Base-by-base conservation (phyloP, 2,113 vertebrate species). In the Chionis minor region DNA sequence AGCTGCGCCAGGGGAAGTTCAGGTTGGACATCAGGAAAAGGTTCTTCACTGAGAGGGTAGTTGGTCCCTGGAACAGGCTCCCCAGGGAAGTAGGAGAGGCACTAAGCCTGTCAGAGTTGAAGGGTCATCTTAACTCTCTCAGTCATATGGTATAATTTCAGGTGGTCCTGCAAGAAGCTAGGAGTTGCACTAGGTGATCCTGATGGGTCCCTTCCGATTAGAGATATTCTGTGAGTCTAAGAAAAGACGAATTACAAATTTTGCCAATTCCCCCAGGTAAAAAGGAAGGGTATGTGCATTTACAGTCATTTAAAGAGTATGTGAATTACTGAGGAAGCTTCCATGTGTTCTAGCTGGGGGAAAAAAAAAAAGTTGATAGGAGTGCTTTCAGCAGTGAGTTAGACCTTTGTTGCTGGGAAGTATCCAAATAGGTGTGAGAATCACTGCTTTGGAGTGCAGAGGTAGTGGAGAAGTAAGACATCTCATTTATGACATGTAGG, bases 151-250 rank as follows among this genome's bases (percentile, higher is more conserved):
- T 52, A 75, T 33, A 16, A 17, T 74, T 52, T 69, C 32, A 28
- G 30, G 20, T n/a, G 28, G 19, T 12, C 0, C 33, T 66, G 23
- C 16, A 6, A 58, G 56, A 14, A 75, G 2, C 27, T 19, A 0
- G 17, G 24, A 54, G 19, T 52, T 52, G 30, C 22, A 7, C 7
- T 4, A 2, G 2, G 38, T 69, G 2, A 49, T 74, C 16, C 6
- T 61, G 8, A 14, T 54, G 22, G 10, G 9, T 67, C 28, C 24
- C 5, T 35, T 83, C 26, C 22, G 12, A 27, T 32, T 27, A 0
- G 0, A 81, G 20, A 11, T 49, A 27, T 1, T 69, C 33, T 51
- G 22, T 67, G 45, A 24, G 66, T 66, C 44, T 38, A 30, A 58
- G 35, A 21, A 67, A 55, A 59, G 42, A 30, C 58, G 4, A 80